Conservation (phyloP, 2,888 invertebrate species). For the Bugulina stolonifera region DNA sequence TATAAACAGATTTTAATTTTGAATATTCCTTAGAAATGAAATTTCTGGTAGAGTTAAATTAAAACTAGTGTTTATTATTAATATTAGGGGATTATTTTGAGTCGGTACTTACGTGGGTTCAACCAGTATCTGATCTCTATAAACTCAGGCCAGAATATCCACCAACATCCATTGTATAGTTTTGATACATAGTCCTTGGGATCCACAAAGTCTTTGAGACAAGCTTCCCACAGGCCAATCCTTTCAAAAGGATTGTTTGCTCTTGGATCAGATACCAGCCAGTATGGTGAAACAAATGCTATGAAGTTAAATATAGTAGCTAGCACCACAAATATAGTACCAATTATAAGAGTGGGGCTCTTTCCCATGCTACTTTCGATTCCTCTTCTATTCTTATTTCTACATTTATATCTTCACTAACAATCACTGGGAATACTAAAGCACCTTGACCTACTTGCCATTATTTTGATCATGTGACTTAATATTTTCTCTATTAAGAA, state of each 20-base stretch:
- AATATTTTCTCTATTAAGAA: too few relatives aligned
- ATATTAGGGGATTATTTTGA: too few relatives aligned
- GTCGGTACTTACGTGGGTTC: slow-evolving; percentile 66
- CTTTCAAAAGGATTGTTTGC: slow-evolving; percentile 74
- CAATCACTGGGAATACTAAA: too few relatives aligned
- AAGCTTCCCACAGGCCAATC: slow-evolving; percentile 92
- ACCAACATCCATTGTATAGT: slow-evolving; percentile 92
- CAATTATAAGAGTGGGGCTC: slow-evolving; percentile 7
- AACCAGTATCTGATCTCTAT: slow-evolving; percentile 86
- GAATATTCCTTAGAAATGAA: too few relatives aligned
- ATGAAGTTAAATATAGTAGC: slow-evolving; percentile 76
- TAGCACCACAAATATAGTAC: slow-evolving; percentile 62
- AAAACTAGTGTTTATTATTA: too few relatives aligned
- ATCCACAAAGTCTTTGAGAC: slow-evolving; percentile 77
- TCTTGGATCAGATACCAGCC: slow-evolving; percentile 70
- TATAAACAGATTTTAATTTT: too few relatives aligned
- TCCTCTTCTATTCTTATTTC: background rate
- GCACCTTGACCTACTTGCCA: background rate
- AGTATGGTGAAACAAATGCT: slow-evolving; percentile 86
- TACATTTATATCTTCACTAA: too few relatives aligned
- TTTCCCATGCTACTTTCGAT: background rate
- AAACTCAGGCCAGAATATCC: slow-evolving; percentile 95
- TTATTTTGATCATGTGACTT: background rate
- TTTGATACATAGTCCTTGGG: slow-evolving; percentile 78
- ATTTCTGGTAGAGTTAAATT: too few relatives aligned